phyloP scores from a whole-genome alignment of 2,888 invertebrate species.

The Tupiocoris notatus region DNA sequence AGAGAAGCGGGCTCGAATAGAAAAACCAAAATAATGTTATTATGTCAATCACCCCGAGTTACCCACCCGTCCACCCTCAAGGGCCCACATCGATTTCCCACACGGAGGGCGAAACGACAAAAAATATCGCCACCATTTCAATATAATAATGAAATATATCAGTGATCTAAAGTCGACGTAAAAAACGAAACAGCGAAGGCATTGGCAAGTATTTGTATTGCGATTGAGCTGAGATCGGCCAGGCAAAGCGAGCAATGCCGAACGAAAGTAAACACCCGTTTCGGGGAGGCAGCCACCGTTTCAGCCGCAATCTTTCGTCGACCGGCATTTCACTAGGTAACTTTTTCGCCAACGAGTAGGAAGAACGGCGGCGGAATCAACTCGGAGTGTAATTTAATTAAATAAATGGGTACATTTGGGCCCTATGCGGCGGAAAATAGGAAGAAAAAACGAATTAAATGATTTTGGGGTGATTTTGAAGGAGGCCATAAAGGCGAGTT shows the following conservation, averaged over 20 bases:
- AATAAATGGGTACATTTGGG: no score
- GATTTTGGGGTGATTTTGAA: neutral
- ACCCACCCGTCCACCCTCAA: slow-evolving; percentile 17
- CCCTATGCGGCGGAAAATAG: neutral
- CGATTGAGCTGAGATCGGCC: no score
- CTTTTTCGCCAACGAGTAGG: no score
- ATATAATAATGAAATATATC: no score
- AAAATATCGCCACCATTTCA: neutral
- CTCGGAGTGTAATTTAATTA: no score
- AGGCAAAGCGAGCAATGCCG: neutral
- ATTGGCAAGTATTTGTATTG: no score
- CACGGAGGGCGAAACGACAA: neutral
- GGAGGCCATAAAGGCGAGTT: neutral
- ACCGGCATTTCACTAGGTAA: neutral
- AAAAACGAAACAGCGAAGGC: no score
- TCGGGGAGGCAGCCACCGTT: neutral
- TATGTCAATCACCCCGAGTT: slow-evolving; percentile 23
- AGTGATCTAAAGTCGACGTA: no score
- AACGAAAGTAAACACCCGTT: neutral
- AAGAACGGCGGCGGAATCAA: no score
- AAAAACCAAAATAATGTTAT: slow-evolving; percentile 16
- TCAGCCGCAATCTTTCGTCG: neutral
- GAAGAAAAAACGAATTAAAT: neutral
- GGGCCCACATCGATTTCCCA: slow-evolving; percentile 25
- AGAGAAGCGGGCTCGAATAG: no score